Base-by-base conservation (phyloP, 2,797 vertebrate species). In the Acanthurus lineatus region DNA sequence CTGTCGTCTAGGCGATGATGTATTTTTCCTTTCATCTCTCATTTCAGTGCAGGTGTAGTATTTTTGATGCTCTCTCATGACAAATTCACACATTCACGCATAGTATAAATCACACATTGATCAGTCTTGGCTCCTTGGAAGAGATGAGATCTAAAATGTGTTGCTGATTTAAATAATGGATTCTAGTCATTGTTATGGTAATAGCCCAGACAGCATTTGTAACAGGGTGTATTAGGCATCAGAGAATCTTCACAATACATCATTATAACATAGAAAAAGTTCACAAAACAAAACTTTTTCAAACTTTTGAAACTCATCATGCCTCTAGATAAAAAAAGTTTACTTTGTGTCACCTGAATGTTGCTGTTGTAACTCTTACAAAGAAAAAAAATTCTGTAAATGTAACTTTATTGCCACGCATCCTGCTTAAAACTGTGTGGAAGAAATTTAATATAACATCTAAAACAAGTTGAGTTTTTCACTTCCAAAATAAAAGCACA, bases 1-100 rank as follows among this genome's bases (percentile, higher is more conserved):
- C 69, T 38, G 48, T 35, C 17, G 28, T 57, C n/a, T 35, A 14
- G 22, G 17, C 4, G 17, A 56, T 48, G 5, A 59, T 12, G 25
- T 17, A 3, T 45, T 68, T 67, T 15, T 69, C 10, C 38, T 61
- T 60, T 57, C 35, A 52, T 64, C 53, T 63, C 25, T 73, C 42
- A 70, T 70, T 63, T 81, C 38, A 35, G 20, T 20, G 53, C 56
- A 81, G 48, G 56, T 81, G 62, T 52, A 60, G 59, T 76, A 35
- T 52, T 70, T 69, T 10, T 61, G 1, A 66, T 35, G 48, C 20
- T 60, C 22, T 60, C 42, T 9, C 9, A 6, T 61, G 5, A 25
- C 32, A 9, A 66, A 63, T 48, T 76, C 51, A 79, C n/a, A 48
- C 19, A 35, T 35, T 35, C 32, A 35, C 8, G 15, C 22, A 61